Percentiles rank a stretch among this genome's conserved stretches.
phyloP scores from a whole-genome alignment of 1,140 invertebrate genomes.

The Monomorium pharaonis region DNA sequence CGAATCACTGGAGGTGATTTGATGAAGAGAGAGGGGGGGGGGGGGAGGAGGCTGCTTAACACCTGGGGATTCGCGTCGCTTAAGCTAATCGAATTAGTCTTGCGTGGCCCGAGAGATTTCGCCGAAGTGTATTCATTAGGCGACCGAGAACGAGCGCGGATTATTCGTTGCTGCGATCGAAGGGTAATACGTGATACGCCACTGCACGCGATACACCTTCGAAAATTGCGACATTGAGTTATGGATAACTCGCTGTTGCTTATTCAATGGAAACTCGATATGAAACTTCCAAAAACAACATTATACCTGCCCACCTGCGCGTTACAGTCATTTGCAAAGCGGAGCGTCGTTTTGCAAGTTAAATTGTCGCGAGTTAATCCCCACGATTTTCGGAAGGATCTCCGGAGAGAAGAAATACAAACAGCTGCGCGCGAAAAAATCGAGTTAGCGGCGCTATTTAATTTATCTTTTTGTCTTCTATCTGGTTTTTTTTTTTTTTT shows the following conservation, averaged over 20 bases:
- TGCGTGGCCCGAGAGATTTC: slow-evolving; percentile 35
- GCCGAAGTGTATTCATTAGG: slow-evolving; percentile 44
- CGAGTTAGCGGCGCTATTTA: neutral
- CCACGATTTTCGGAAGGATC: neutral
- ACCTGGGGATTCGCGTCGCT: slow-evolving; percentile 43
- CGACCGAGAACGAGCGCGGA: slow-evolving; percentile 34
- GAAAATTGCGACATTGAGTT: slow-evolving; percentile 51
- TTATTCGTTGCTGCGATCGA: slow-evolving; percentile 44
- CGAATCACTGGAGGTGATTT: neutral
- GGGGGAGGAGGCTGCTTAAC: slow-evolving; percentile 14
- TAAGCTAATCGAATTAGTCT: slow-evolving; percentile 52
- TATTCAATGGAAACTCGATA: slow-evolving; percentile 21
- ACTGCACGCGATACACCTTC: slow-evolving; percentile 6
- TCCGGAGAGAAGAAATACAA: neutral
- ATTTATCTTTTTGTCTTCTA: neutral
- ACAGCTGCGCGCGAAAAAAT: neutral
- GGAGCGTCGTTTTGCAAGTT: neutral
- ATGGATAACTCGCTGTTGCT: slow-evolving; percentile 27
- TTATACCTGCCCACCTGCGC: neutral
- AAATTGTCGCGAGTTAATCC: neutral
- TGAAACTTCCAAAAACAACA: slow-evolving; percentile 33
- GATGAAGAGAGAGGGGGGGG: neutral
- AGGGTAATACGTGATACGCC: neutral
- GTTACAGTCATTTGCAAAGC: neutral
- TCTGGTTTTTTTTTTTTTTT: neutral